These are phyloP conservation scores for Proales similis DNA, from an alignment of 1,140 invertebrate genomes.

Conservation along the genomic window DNA sequence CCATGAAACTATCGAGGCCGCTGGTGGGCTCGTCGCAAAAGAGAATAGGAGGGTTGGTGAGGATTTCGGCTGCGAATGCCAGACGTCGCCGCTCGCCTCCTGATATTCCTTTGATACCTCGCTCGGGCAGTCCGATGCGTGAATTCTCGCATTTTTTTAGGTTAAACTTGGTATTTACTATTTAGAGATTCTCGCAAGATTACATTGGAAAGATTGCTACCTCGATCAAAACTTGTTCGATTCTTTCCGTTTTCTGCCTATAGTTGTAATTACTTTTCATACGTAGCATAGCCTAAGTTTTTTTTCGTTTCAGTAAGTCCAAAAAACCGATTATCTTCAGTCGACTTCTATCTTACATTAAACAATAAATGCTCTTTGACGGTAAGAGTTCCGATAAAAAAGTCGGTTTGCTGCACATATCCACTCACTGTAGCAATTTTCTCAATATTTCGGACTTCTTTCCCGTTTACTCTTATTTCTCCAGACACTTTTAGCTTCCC, in stretches of 20 bases:
- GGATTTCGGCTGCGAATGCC: constrained; percentile 85
- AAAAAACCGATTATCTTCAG: background rate
- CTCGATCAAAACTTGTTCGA: constrained; percentile 66
- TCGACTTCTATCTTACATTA: constrained; percentile 61
- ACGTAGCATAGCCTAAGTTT: constrained; percentile 62
- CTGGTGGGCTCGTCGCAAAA: constrained; percentile 95
- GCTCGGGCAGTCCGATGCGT: constrained; percentile 23
- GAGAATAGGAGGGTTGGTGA: constrained; percentile 86
- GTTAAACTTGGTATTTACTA: constrained; percentile 13
- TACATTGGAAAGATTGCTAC: no score
- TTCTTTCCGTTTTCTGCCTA: constrained; percentile 56
- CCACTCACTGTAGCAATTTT: background rate
- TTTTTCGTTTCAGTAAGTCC: background rate
- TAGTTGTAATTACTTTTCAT: constrained; percentile 3
- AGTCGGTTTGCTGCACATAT: constrained; percentile 57
- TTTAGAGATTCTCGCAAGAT: no score
- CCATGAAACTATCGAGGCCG: constrained; percentile 71
- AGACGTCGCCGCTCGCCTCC: constrained; percentile 91
- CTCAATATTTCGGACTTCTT: constrained; percentile 41
- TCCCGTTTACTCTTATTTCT: constrained; percentile 56
- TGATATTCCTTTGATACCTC: constrained; percentile 78
- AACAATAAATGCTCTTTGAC: constrained; percentile 81
- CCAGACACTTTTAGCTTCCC: constrained; percentile 66
- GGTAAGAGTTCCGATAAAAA: constrained; percentile 86
- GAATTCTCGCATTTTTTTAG: constrained; percentile 24